Evolutionary conservation across 2,888 invertebrate species (phyloP).

Genomic region (Xanthorhoe spadicearia): DNA sequence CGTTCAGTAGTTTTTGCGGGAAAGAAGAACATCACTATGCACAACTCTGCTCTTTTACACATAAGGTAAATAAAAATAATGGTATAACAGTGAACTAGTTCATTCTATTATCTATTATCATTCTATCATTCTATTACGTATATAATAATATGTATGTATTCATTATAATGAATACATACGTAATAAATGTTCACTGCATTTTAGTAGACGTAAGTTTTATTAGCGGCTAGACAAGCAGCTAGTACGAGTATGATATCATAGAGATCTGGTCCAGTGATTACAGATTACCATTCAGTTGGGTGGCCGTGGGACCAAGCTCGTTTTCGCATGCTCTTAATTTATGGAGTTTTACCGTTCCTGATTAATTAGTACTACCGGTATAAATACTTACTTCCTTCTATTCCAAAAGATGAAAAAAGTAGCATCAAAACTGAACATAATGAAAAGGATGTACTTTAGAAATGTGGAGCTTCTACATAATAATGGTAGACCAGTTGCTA

Average conservation of each 20-base stretch:
- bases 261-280: slow-evolving; percentile 62
- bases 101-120: too few relatives aligned
- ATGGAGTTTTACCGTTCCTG: slow-evolving; percentile 14
- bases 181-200: neutral
- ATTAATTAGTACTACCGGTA: neutral
- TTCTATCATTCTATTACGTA: too few relatives aligned
- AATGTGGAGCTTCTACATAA: too few relatives aligned
- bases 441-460: too few relatives aligned
- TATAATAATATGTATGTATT: neutral
- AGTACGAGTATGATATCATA: slow-evolving; percentile 69
- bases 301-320: slow-evolving; percentile 55
- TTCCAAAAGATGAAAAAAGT: neutral
- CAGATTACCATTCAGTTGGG: slow-evolving; percentile 47
- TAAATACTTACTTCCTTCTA: slow-evolving; percentile 10
- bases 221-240: slow-evolving; percentile 49
- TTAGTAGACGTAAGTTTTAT: slow-evolving; percentile 1
- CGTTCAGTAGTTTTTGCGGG: too few relatives aligned
- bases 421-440: neutral
- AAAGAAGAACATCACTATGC: too few relatives aligned
- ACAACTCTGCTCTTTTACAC: too few relatives aligned
- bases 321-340: slow-evolving; percentile 23
- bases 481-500: too few relatives aligned
- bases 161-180: neutral
- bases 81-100: too few relatives aligned
- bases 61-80: too few relatives aligned